Base-by-base conservation (phyloP, 2,888 invertebrate genomes). In the Tiliacea aurago region DNA sequence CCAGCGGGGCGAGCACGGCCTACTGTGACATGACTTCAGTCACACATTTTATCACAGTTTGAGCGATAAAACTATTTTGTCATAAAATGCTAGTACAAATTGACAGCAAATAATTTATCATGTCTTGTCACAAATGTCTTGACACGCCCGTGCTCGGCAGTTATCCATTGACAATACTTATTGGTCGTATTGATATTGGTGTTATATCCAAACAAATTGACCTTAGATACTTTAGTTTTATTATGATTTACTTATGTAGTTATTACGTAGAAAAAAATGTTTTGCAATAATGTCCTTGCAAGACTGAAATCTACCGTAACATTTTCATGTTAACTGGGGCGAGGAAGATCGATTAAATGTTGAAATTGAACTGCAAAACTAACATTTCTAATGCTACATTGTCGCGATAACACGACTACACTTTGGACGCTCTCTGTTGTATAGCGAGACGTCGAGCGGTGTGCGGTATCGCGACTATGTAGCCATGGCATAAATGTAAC, bases 301-400 rank as follows among this genome's bases (percentile, higher is more conserved):
- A 1, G 20, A 56, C 13, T 58, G 47, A 47, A 73, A 61, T 37
- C 7, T 68, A 43, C 63, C 56, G 59, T 62, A 71, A 66, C 55
- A 70, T 61, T 53, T 41, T 43, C n/a, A 63, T 75, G 68, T 59
- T 68, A 71, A 78, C 53, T 78, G 41, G 68, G 43, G 65, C 81
- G 56, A 70, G 33, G 23, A 78, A 74, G 23, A 81, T 55, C 23
- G n/a, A 74, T 69, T 61, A 41, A 43, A 49, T 23, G 15, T 64
- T 73, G 59, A 55, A 65, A 64, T 45, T 23, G 4, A 23, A 58
- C 18, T 37, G 5, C 11, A n/a, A 63, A 53, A 23, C 1, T 56
- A 58, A 66, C 1, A 43, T 55, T 33, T 49, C 10, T 43, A 55
- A 4, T 13, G 28, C 28, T 28, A 28, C 28, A 28, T 28, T 28